Conservation (phyloP, 2,888 invertebrate species). For the Pachycephus smyrnensis region DNA sequence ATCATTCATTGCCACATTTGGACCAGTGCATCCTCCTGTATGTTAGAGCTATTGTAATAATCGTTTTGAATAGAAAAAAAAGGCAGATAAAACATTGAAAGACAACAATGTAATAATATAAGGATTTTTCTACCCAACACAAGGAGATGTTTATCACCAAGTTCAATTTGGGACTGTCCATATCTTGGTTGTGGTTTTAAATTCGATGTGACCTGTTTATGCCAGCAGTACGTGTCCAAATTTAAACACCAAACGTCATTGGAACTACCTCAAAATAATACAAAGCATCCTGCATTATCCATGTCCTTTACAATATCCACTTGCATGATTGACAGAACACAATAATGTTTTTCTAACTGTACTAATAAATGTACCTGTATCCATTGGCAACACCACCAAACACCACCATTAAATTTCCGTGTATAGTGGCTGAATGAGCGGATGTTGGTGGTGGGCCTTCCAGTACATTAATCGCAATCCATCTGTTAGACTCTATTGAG, state of each 20-base stretch:
- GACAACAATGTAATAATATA: neutral
- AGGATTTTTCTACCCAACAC: slow-evolving; percentile 72
- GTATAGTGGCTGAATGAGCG: slow-evolving; percentile 92
- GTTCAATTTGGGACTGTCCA: slow-evolving; percentile 90
- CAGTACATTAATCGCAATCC: slow-evolving; percentile 76
- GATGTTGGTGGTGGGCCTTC: slow-evolving; percentile 84
- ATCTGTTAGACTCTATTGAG: slow-evolving; percentile 83
- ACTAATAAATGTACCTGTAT: slow-evolving; percentile 48
- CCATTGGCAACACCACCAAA: slow-evolving; percentile 75
- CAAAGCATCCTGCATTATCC: neutral
- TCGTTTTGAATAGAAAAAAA: neutral
- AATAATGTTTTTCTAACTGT: slow-evolving; percentile 3
- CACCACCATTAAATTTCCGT: slow-evolving; percentile 84
- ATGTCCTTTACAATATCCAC: neutral
- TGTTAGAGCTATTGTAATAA: neutral
- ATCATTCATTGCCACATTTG: slow-evolving; percentile 88
- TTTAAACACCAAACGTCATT: slow-evolving; percentile 94
- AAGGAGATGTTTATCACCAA: slow-evolving; percentile 83
- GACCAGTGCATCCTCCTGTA: slow-evolving; percentile 85
- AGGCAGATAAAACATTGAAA: slow-evolving; percentile 9
- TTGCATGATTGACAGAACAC: slow-evolving; percentile 33
- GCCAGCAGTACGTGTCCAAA: slow-evolving; percentile 82
- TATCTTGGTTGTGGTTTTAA: slow-evolving; percentile 85
- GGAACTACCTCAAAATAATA: slow-evolving; percentile 65
- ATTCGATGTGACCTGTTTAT: slow-evolving; percentile 77